Evolutionary conservation across 1,140 invertebrate genomes (phyloP).

Genomic region (Neoseiulus cucumeris): DNA sequence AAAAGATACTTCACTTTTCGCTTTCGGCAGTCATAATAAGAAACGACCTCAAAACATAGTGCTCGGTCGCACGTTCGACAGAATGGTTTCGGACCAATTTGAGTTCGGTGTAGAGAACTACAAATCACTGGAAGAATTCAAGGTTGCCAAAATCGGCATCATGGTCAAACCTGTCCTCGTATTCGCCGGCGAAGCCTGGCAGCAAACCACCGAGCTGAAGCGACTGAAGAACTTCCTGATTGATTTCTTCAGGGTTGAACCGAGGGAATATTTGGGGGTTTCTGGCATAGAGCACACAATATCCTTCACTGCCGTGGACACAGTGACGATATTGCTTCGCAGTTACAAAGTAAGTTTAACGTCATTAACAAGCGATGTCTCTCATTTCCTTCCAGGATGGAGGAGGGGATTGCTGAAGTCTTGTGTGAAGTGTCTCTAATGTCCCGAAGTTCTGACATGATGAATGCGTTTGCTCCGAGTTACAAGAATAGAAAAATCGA

Average conservation of each 20-base stretch:
- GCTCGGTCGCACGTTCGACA: conserved; percentile 64
- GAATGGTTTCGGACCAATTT: conserved; percentile 79
- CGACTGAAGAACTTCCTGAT: conserved; percentile 66
- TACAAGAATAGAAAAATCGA: too few relatives aligned
- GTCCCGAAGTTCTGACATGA: too few relatives aligned
- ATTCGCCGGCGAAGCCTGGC: conserved; percentile 81
- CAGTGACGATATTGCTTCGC: conserved; percentile 49
- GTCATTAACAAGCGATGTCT: too few relatives aligned
- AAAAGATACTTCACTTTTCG: conserved; percentile 67
- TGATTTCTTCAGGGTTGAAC: conserved; percentile 22
- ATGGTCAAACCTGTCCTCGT: conserved; percentile 78
- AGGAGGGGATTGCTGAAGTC: too few relatives aligned
- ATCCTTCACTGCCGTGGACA: conserved; percentile 60
- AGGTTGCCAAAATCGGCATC: conserved; percentile 49
- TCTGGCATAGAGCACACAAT: conserved; percentile 82
- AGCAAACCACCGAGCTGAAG: conserved; percentile 48
- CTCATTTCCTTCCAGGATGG: too few relatives aligned
- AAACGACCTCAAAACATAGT: conserved; percentile 84
- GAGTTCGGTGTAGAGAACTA: conserved; percentile 77
- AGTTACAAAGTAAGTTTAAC: conserved; percentile 47
- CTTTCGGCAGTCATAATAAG: conserved; percentile 73
- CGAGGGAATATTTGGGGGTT: conserved; percentile 31
- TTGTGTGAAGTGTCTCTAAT: too few relatives aligned
- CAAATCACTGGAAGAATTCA: conserved; percentile 52
- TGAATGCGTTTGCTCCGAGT: too few relatives aligned